Base-by-base conservation (phyloP, 2,797 vertebrate genomes). In the Moxostoma hubbsi region DNA sequence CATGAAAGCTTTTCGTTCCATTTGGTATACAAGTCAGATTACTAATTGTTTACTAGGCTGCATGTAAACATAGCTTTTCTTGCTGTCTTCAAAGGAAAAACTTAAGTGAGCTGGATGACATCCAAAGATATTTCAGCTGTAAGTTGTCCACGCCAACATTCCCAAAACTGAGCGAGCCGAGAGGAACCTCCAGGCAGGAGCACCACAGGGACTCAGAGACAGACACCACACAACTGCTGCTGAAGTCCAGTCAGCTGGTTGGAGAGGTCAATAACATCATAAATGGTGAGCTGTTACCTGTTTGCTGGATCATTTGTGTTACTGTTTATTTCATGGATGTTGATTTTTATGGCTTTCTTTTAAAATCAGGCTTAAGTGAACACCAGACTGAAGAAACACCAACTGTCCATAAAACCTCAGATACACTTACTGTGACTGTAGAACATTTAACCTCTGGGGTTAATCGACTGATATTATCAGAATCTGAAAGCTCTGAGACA, bases 21-120 rank as follows among this genome's bases (percentile, higher is more conserved):
- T 2, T 24, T 24, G 24, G 24, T 1, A 24, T 24, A 24, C 2
- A 1, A 24, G 24, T 24, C 24, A 24, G 24, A 24, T 24, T 24
- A 24, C 18, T 10, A 36, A 51, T 62, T 0, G 1, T 24, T 24
- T 24, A 24, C 24, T 24, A 24, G 24, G 24, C 24, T 24, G 24
- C 24, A 24, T 24, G 24, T 24, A 24, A 24, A 24, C 24, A 24
- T 24, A 69, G 12, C 12, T 36, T 63, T 46, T 55, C 59, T 11
- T 15, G 7, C 61, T 50, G 2, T 43, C 5, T 84, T 88, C 85
- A 43, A 87, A 99, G 98, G 76, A 97, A 91, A 87, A 99, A 98
- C 89, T 88, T 99, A 15, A 92, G 87, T 1, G 97, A 99, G 80
- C 94, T 99, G 8, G 98, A 98, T 88, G 95, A 97, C 82, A 96